phyloP scores from a whole-genome alignment of 2,797 vertebrate genomes.

The Chiroxiphia lanceolata region DNA sequence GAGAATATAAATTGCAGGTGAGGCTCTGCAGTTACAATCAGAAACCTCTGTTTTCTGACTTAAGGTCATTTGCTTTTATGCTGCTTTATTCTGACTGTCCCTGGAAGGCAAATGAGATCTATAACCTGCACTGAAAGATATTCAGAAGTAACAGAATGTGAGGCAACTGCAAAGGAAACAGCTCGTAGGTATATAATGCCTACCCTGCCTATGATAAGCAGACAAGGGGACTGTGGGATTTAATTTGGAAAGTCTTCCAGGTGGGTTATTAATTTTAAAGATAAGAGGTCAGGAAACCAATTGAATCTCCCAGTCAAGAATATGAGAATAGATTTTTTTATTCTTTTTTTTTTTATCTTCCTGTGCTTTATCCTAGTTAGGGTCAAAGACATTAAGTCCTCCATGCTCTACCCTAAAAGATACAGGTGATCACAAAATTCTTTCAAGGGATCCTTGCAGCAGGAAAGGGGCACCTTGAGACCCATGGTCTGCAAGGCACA shows the following conservation, averaged over 20 bases:
- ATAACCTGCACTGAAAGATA: slow-evolving; percentile 53
- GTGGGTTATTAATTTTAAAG: slow-evolving; percentile 37
- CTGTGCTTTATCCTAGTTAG: background rate
- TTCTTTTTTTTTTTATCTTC: background rate
- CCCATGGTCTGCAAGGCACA: background rate
- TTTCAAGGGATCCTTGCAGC: background rate
- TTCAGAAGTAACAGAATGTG: slow-evolving; percentile 51
- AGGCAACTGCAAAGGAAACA: slow-evolving; percentile 19
- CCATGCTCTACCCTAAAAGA: background rate
- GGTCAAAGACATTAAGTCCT: background rate
- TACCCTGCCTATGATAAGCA: background rate
- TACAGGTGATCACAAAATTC: background rate
- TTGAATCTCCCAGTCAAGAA: background rate
- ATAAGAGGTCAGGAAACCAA: slow-evolving; percentile 29
- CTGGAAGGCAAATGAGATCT: slow-evolving; percentile 68
- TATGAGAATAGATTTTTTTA: background rate
- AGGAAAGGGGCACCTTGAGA: background rate
- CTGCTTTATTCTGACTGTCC: slow-evolving; percentile 61
- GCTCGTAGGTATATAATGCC: background rate
- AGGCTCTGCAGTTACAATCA: slow-evolving; percentile 33
- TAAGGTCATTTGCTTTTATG: slow-evolving; percentile 64
- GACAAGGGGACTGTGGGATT: background rate
- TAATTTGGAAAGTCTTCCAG: slow-evolving; percentile 29
- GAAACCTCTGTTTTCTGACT: slow-evolving; percentile 63
- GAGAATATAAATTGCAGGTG: slow-evolving; percentile 63